These are phyloP conservation scores for Nesoenas mayeri DNA, from an alignment of 2,113 vertebrate species.

Conservation along the genomic window DNA sequence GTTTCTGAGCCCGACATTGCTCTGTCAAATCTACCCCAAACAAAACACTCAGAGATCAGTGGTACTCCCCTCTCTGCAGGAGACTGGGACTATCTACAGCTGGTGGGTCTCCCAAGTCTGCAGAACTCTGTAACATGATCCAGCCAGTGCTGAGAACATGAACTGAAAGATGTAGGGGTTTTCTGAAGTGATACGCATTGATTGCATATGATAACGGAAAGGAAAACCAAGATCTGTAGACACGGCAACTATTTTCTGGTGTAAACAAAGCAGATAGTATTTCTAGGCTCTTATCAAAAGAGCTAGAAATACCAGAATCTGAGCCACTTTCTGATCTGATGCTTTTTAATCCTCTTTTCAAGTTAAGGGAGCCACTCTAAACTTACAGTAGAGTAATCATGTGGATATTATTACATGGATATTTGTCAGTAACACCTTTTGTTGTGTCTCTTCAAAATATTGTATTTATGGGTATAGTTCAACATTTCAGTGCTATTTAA, in stretches of 20 bases:
- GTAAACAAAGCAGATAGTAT: background rate
- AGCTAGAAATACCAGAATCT: background rate
- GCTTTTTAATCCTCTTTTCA: background rate
- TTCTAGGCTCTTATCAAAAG: background rate
- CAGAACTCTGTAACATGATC: background rate
- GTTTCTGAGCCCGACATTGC: background rate
- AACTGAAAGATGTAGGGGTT: background rate
- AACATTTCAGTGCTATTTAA: background rate
- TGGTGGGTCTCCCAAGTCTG: background rate
- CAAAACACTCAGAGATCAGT: background rate
- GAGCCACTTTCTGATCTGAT: background rate
- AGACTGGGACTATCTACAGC: background rate
- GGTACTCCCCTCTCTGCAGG: fast-evolving
- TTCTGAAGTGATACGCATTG: background rate
- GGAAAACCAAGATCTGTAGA: background rate
- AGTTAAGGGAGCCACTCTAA: background rate
- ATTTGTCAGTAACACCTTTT: background rate
- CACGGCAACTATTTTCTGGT: background rate
- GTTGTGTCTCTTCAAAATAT: background rate
- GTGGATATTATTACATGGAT: background rate
- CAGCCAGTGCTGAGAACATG: background rate
- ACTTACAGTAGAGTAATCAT: background rate
- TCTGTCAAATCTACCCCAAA: background rate
- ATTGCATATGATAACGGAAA: background rate
- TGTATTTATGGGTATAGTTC: background rate